Base-by-base conservation (phyloP, 2,888 invertebrate species). In the Fabriciana adippe region DNA sequence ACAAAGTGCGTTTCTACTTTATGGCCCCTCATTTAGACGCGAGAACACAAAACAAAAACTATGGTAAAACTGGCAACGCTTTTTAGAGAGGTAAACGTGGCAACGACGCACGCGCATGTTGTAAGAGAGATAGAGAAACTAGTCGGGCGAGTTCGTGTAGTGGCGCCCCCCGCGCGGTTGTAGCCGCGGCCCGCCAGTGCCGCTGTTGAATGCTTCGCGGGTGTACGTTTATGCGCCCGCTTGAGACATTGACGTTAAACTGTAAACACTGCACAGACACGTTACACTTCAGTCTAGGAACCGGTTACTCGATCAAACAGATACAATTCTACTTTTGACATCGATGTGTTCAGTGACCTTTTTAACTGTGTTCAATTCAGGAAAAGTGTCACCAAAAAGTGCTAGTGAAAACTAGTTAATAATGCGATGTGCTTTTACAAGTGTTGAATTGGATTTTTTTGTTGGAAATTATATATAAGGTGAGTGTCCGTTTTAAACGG, bases 21-120 rank as follows among this genome's bases (percentile, higher is more conserved):
- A 90, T 87, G 83, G 87, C 84, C 87, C 85, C 86, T 88, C 84
- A 86, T 88, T 88, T 89, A 81, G 81, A 85, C 87, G 85, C 89
- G 84, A 88, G 87, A 89, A 89, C 83, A 87, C 80, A 88, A 88
- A 88, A 89, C 86, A 88, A 88, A 90, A 90, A 89, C 85, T 79
- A 81, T 74, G 73, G 79, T 77, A 73, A 78, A 85, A 82, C 88
- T 89, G 85, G 90, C 87, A 87, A 87, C 87, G 86, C 79, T 78
- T 81, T 83, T 80, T 81, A 81, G 78, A 79, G 79, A 79, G 79
- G 81, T 78, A 82, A 87, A 86, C 86, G 86, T 87, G 86, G 89
- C 88, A 89, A 81, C 89, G 86, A 80, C 90, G 91, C 89, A 86
- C 84, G 89, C 91, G 90, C 91, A 90, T 79, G 79, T 83, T 79